Evolutionary conservation across 2,888 invertebrate species (phyloP), one percentile per base, ranked within the genome.

Genomic region (Pseudococcus jackbeardsleyi): DNA sequence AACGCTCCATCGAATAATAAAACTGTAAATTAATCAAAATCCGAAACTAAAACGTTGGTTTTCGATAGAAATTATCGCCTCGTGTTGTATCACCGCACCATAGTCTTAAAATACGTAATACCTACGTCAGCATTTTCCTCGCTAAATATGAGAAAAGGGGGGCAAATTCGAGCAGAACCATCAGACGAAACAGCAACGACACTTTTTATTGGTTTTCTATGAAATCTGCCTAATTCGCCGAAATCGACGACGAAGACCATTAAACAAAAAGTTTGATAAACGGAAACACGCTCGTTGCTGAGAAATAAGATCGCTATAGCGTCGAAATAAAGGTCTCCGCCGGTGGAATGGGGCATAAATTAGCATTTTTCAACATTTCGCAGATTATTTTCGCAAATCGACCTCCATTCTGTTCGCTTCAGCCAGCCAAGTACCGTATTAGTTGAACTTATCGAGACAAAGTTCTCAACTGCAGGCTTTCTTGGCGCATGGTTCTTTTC

Each of bases 1-100:
- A 11, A 46, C 17, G 17, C 59, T 17, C 6, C 15, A 59, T 59
- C 59, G 59, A n/a, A 17, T 59, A 59, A 59, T 59, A 59, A 59
- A 59, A 59, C n/a, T 59, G 59, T 59, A n/a, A 59, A 59, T 59
- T 59, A 59, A 59, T 59, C 59, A 59, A 59, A 59, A 59, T 59
- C 59, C 15, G 15, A 46, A 46, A 17, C 59, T 59, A 59, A 12
- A 59, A 46, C 46, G 46, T 46, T 46, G 46, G 6, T 46, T 46
- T 46, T 46, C 17, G 59, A 11, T 12, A 59, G 59, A 59, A 59
- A 59, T 59, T 59, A 59, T 59, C 59, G 59, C 59, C 6, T 59
- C 12, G n/a, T 17, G 59, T 59, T n/a, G 59, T 15, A 2, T 17
- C 17, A 59, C 1, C 9, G 17, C 17, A 17, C 59, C 26, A 33